Percentiles rank a stretch among this genome's conserved stretches.
phyloP scores from a whole-genome alignment of 2,888 invertebrate genomes.

The Exephanes ischioxanthus region DNA sequence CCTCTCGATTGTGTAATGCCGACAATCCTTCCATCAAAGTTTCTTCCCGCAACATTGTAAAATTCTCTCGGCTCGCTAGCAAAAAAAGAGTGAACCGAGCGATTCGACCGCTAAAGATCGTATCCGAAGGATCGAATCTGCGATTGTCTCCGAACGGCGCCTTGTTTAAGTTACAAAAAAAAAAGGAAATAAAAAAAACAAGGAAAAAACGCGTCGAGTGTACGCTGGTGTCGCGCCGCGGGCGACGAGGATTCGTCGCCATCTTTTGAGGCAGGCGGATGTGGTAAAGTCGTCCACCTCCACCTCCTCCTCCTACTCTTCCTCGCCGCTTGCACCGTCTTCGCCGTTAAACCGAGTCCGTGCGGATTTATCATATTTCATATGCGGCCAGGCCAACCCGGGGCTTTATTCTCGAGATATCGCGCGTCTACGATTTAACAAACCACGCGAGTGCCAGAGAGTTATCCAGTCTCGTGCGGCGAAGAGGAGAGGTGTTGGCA shows the following conservation, averaged over 20 bases:
- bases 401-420: too few species aligned
- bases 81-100: background rate
- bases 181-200: background rate
- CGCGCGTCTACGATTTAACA: too few species aligned
- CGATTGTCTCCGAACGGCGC: background rate
- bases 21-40: slow-evolving; percentile 42
- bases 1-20: slow-evolving; percentile 62
- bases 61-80: background rate
- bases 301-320: slow-evolving; percentile 27
- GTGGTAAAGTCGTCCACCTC: slow-evolving; percentile 53
- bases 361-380: background rate
- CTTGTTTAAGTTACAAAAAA: background rate
- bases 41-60: slow-evolving; percentile 4
- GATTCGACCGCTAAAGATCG: background rate
- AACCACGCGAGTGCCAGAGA: background rate
- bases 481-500: slow-evolving; percentile 39
- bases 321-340: slow-evolving; percentile 41
- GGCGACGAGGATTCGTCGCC: slow-evolving; percentile 64
- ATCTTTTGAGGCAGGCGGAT: slow-evolving; percentile 62
- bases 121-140: background rate
- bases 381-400: background rate
- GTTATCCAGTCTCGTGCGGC: background rate
- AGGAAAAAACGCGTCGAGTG: slow-evolving; percentile 18
- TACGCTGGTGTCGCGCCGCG: slow-evolving; percentile 25
- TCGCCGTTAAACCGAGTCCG: slow-evolving; percentile 4